Evolutionary conservation across 35 echinoderm and acorn worm species (phyloP).

Genomic region (Lytechinus pictus): DNA sequence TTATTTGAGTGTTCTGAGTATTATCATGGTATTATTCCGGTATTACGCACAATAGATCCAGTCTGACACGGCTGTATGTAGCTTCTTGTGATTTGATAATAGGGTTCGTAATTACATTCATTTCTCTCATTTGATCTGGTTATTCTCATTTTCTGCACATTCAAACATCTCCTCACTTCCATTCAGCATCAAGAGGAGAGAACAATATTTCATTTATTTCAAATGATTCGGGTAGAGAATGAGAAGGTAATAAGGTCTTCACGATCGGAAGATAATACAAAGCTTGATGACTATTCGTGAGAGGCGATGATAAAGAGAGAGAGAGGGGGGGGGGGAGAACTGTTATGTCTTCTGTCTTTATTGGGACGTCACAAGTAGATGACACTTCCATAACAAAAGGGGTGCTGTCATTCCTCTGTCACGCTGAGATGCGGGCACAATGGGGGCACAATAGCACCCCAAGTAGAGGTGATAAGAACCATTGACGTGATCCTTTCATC

Average conservation of each 20-base stretch:
- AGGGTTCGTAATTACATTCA: constrained; percentile 23
- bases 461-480: constrained; percentile 36
- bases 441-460: constrained; percentile 8
- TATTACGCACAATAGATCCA: background rate
- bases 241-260: background rate
- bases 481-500: constrained; percentile 2
- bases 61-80: background rate
- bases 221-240: background rate
- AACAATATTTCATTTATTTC: background rate
- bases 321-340: background rate
- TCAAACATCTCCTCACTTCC: background rate
- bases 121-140: background rate
- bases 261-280: background rate
- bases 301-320: background rate
- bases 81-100: background rate
- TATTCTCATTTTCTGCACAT: background rate
- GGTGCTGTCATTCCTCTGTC: background rate
- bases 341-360: constrained; percentile 18
- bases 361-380: constrained; percentile 30
- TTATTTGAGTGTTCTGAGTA: background rate
- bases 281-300: background rate
- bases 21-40: background rate
- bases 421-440: constrained; percentile 14
- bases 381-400: constrained; percentile 20
- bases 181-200: background rate